These are phyloP conservation scores for Hypanus sabinus DNA, from an alignment of 2,113 vertebrate species.

Conservation along the genomic window DNA sequence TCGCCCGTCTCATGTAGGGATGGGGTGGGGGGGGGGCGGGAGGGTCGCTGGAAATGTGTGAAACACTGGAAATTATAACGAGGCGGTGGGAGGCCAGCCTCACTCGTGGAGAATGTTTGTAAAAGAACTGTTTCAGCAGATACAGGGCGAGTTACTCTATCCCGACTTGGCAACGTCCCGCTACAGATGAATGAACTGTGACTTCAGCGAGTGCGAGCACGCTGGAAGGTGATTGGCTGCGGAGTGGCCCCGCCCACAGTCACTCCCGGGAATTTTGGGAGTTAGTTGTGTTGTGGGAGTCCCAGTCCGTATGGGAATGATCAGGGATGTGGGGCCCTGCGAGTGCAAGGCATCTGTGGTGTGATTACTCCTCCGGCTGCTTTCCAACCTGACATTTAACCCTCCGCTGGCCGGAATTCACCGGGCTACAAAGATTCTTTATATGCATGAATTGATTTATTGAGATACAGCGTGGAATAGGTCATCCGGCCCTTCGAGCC, in stretches of 20 bases:
- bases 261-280: not conserved
- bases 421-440: not conserved
- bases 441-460: no score
- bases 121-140: not conserved
- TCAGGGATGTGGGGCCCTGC: not conserved
- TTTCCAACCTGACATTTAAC: not conserved
- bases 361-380: not conserved
- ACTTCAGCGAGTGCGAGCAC: not conserved
- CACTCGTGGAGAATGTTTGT: not conserved
- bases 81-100: no score
- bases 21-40: no score
- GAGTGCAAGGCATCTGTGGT: not conserved
- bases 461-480: no score
- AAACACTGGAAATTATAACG: no score
- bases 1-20: no score
- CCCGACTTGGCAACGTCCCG: not conserved
- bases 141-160: not conserved
- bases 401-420: not conserved
- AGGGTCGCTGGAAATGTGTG: no score
- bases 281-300: not conserved
- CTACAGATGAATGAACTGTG: not conserved
- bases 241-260: not conserved
- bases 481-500: no score
- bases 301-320: not conserved
- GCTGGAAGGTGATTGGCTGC: not conserved